Evolutionary conservation across 2,888 invertebrate genomes (phyloP).

Genomic region (Drosophila anomalipes): DNA sequence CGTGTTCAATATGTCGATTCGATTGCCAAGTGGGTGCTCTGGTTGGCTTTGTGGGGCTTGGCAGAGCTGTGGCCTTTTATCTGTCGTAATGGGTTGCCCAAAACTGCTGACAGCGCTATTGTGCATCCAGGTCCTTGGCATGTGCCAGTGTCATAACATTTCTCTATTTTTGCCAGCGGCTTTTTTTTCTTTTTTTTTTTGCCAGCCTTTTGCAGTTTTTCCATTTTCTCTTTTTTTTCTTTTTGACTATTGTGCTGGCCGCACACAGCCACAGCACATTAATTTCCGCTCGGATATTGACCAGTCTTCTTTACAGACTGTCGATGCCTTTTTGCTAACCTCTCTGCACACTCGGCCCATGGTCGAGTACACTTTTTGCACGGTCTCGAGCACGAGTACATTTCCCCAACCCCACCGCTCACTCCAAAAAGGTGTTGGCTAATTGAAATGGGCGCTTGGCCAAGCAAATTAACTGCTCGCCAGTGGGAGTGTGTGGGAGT

Average conservation of each 20-base stretch:
- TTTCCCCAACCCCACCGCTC: not conserved
- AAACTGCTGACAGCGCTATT: slow-evolving; percentile 72
- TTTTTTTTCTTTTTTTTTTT: not conserved
- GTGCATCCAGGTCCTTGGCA: slow-evolving; percentile 50
- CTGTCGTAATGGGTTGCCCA: slow-evolving; percentile 37
- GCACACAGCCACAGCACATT: slow-evolving; percentile 71
- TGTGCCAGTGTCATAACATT: slow-evolving; percentile 25
- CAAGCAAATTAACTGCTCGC: slow-evolving; percentile 9
- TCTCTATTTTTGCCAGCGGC: slow-evolving; percentile 22
- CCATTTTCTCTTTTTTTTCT: slow-evolving; percentile 7
- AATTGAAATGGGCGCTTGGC: slow-evolving; percentile 66
- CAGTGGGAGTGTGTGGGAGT: slow-evolving; percentile 2
- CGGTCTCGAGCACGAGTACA: slow-evolving; percentile 9
- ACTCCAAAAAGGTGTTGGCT: slow-evolving; percentile 59
- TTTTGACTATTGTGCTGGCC: slow-evolving; percentile 32
- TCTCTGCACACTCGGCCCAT: slow-evolving; percentile 15
- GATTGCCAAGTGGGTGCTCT: slow-evolving; percentile 49
- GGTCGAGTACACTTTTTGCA: slow-evolving; percentile 38
- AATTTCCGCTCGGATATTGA: slow-evolving; percentile 79
- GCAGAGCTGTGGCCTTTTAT: slow-evolving; percentile 60
- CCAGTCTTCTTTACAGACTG: slow-evolving; percentile 59
- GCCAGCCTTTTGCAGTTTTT: slow-evolving; percentile 20
- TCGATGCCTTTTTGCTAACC: slow-evolving; percentile 31
- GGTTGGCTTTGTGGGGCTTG: slow-evolving; percentile 17
- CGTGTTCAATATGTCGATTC: slow-evolving; percentile 62